A percentile compares a stretch with the other conserved stretches of the same genome.
These are phyloP conservation scores for Synaphobranchus kaupii DNA, from an alignment of 2,797 vertebrate genomes.

Conservation along the genomic window DNA sequence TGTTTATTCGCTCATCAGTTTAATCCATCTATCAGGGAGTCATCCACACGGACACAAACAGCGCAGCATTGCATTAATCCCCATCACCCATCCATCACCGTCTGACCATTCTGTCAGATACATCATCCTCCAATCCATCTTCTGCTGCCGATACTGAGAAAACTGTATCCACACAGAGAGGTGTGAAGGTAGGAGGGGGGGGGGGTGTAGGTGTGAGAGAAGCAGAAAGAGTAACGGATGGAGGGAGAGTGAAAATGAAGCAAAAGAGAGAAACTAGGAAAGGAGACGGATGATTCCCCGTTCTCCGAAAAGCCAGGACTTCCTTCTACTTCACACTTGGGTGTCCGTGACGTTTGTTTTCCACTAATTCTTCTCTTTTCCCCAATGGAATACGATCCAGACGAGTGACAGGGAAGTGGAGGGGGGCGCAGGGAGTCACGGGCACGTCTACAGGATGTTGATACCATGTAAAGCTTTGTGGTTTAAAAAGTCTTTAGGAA, in stretches of 20 bases:
- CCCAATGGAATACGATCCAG: slow-evolving; percentile 64
- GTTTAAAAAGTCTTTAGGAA: slow-evolving; percentile 42
- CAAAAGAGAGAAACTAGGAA: slow-evolving; percentile 1
- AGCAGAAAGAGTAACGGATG: slow-evolving; percentile 45
- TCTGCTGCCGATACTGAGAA: slow-evolving; percentile 59
- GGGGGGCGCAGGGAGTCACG: background rate
- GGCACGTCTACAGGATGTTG: slow-evolving; percentile 45
- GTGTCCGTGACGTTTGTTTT: slow-evolving; percentile 69
- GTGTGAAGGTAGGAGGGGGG: slow-evolving; percentile 48
- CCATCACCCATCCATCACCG: slow-evolving; percentile 80
- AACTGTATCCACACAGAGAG: slow-evolving; percentile 60
- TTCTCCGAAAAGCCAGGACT: slow-evolving; percentile 56
- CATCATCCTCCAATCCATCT: slow-evolving; percentile 83
- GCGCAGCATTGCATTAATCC: slow-evolving; percentile 77
- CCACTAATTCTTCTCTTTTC: slow-evolving; percentile 65
- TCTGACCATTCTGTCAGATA: slow-evolving; percentile 78
- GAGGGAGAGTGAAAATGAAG: slow-evolving; percentile 40
- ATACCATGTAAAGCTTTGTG: slow-evolving; percentile 68
- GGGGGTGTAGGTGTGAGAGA: slow-evolving; percentile 46
- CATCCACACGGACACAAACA: slow-evolving; percentile 55
- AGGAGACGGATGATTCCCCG: slow-evolving; percentile 21
- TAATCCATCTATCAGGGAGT: slow-evolving; percentile 77
- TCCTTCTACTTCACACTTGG: slow-evolving; percentile 67
- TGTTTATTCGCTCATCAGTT: slow-evolving; percentile 80
- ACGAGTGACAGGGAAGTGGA: slow-evolving; percentile 45